Conservation (phyloP, 2,113 vertebrate species). For the Zeus faber region DNA sequence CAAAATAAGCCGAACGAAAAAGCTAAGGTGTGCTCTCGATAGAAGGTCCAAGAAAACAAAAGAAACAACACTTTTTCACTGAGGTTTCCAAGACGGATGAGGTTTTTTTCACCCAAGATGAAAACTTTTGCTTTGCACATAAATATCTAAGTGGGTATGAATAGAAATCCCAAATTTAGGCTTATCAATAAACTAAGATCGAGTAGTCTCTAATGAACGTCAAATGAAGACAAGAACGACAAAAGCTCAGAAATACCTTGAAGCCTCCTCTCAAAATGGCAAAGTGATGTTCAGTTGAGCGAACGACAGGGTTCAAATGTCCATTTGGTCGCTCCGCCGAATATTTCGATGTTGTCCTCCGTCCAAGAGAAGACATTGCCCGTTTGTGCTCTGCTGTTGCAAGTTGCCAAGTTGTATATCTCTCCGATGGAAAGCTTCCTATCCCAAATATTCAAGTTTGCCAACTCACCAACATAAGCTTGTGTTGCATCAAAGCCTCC, state of each 20-base stretch:
- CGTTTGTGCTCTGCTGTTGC: slow-evolving; percentile 83
- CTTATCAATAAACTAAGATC: slow-evolving; percentile 59
- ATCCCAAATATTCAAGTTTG: slow-evolving; percentile 95
- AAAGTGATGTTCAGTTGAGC: slow-evolving; percentile 81
- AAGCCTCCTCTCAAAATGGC: slow-evolving; percentile 31
- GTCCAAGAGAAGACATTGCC: slow-evolving; percentile 95
- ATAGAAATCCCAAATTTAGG: slow-evolving; percentile 72
- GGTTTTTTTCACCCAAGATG: slow-evolving; percentile 47
- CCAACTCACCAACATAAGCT: slow-evolving; percentile 90
- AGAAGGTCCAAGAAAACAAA: slow-evolving; percentile 38
- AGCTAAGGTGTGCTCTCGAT: slow-evolving; percentile 60
- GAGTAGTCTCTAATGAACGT: slow-evolving; percentile 61
- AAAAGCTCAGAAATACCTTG: slow-evolving; percentile 67
- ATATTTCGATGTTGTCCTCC: slow-evolving; percentile 90
- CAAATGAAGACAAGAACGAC: slow-evolving; percentile 72
- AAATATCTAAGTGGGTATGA: slow-evolving; percentile 66
- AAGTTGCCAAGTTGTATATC: slow-evolving; percentile 92
- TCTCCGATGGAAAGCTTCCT: slow-evolving; percentile 86
- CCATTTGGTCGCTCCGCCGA: slow-evolving; percentile 94
- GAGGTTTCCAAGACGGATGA: slow-evolving; percentile 51
- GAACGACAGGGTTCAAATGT: slow-evolving; percentile 94
- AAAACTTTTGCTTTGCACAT: slow-evolving; percentile 69
- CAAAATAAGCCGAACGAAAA: slow-evolving; percentile 52
- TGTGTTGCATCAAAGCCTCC: slow-evolving; percentile 96
- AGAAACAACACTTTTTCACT: slow-evolving; percentile 52